phyloP scores from a whole-genome alignment of 2,797 vertebrate genomes.

The Sus cebifrons region DNA sequence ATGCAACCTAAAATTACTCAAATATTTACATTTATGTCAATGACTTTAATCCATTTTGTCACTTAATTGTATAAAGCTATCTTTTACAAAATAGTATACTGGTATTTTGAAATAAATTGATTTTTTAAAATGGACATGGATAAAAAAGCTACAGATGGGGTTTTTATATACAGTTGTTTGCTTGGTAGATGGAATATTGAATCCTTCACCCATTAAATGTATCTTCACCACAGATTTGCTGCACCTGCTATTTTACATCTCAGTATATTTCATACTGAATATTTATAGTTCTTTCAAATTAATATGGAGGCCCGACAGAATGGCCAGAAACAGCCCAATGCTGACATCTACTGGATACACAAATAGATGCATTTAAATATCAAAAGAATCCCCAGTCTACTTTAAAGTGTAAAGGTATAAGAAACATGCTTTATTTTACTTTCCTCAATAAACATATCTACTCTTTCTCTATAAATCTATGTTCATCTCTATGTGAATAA shows the following conservation, averaged over 20 bases:
- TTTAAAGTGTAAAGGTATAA: not conserved
- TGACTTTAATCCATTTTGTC: conserved; percentile 86
- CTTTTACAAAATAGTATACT: conserved; percentile 81
- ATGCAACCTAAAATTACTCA: conserved; percentile 86
- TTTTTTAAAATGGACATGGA: conserved; percentile 84
- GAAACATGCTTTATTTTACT: not conserved
- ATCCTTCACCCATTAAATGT: conserved; percentile 85
- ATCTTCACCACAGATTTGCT: conserved; percentile 85
- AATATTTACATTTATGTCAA: conserved; percentile 89
- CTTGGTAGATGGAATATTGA: conserved; percentile 87
- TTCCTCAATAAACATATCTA: not conserved
- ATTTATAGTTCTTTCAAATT: conserved; percentile 84
- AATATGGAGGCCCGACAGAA: conserved; percentile 37
- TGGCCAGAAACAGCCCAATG: conserved; percentile 66
- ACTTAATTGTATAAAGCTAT: conserved; percentile 84
- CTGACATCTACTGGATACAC: conserved; percentile 81
- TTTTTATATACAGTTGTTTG: conserved; percentile 87
- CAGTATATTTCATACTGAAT: conserved; percentile 86
- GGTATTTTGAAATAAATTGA: conserved; percentile 86
- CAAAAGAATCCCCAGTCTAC: not conserved
- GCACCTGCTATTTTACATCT: conserved; percentile 90
- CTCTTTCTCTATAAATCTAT: not conserved
- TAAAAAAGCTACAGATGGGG: conserved; percentile 90
- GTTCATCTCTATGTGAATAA: not conserved
- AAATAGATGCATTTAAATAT: not conserved